phyloP scores from a whole-genome alignment of 2,797 vertebrate genomes.

The Alfaro cultratus region DNA sequence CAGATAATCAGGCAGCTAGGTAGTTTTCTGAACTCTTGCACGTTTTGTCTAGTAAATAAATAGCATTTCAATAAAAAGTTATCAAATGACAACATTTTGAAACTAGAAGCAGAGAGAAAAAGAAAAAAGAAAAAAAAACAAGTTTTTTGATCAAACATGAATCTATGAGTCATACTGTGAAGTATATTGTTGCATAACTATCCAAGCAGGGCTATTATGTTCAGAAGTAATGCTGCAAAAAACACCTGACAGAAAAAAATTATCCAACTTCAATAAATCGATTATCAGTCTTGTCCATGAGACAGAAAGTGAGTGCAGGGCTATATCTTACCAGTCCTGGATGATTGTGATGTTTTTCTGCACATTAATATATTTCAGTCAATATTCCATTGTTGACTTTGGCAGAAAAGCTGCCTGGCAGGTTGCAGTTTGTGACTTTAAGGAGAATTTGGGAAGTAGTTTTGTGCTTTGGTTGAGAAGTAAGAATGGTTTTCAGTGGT shows the following conservation, averaged over 20 bases:
- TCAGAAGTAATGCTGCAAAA: neutral
- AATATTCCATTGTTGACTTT: neutral
- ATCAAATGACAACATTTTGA: neutral
- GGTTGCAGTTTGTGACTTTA: conserved; percentile 35
- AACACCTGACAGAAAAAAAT: neutral
- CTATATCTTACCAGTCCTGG: neutral
- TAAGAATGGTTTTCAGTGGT: conserved; percentile 25
- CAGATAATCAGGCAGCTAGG: neutral
- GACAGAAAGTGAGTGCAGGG: neutral
- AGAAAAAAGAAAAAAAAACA: neutral
- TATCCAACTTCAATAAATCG: neutral
- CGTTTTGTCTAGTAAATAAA: neutral
- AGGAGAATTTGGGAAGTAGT: conserved; percentile 50
- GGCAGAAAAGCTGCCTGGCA: conserved; percentile 18
- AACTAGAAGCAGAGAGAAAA: neutral
- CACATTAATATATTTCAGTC: neutral
- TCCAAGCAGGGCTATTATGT: neutral
- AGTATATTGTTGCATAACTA: neutral
- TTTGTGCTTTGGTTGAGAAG: conserved; percentile 51
- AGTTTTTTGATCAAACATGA: neutral
- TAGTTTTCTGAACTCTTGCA: neutral
- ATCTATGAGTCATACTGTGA: neutral
- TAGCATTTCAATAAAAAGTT: neutral
- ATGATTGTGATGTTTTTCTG: neutral
- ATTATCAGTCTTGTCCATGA: neutral